A percentile compares a stretch with the other conserved stretches of the same genome.
Conservation (phyloP, 2,888 invertebrate genomes). For the Chromoteleia sp. region DNA sequence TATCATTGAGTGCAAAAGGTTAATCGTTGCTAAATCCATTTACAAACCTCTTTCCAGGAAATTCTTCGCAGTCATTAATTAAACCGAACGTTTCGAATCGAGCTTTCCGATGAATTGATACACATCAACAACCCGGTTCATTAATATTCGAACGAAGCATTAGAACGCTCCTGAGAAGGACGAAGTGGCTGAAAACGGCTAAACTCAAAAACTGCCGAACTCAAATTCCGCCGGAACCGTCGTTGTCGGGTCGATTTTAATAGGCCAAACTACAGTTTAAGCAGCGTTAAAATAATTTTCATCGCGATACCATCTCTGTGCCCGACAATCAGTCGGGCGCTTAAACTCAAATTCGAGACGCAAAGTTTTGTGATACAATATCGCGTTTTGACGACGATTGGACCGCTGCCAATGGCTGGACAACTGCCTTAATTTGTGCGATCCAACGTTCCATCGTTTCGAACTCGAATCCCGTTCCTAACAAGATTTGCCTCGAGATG, state of each 20-base stretch:
- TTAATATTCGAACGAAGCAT: conserved; percentile 44
- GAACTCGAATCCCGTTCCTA: conserved; percentile 30
- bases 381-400: conserved; percentile 48
- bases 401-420: conserved; percentile 54
- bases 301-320: conserved; percentile 24
- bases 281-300: conserved; percentile 47
- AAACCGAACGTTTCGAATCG: conserved; percentile 28
- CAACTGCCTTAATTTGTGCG: conserved; percentile 64
- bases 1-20: conserved; percentile 48
- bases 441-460: conserved; percentile 40
- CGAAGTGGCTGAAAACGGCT: not conserved
- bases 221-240: not conserved
- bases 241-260: conserved; percentile 13
- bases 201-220: conserved; percentile 4
- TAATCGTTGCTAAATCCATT: conserved; percentile 53
- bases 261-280: conserved; percentile 42
- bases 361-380: conserved; percentile 53
- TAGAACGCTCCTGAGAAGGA: not conserved
- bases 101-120: conserved; percentile 51
- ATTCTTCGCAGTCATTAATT: conserved; percentile 53
- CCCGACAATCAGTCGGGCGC: not conserved
- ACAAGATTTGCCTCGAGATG: conserved; percentile 52
- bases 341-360: conserved; percentile 35
- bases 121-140: conserved; percentile 27
- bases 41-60: conserved; percentile 56